Evolutionary conservation across 1,140 invertebrate genomes (phyloP), one percentile per base, ranked within the genome.

Genomic region (Drosophila dunni): DNA sequence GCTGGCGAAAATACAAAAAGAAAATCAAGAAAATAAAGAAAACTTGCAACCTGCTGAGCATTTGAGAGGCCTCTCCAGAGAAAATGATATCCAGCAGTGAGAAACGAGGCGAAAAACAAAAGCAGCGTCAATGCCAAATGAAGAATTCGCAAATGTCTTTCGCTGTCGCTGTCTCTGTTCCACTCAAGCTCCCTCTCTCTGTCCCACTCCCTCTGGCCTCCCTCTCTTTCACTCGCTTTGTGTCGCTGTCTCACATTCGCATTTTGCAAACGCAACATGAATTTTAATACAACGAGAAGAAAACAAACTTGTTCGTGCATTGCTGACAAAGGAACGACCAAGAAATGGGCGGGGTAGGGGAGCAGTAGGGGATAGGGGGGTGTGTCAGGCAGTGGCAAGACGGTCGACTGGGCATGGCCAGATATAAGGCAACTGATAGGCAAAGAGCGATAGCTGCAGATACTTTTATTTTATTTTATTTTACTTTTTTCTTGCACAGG

Each of bases 261-360:
- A 48, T 68, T 73, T 67, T 61, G 54, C 63, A 73, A 29, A 67
- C 74, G 74, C 69, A 73, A 73, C 69, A 77, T 77, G 74, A 72
- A 73, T 73, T 77, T 73, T 73, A 63, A 73, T 77, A 57, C 74
- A 72, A 53, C 54, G 15, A 66, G 36, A 66, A 42, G 56, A 63
- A 69, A 56, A 69, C 34, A 48, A 69, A 56, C 54, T 72, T 67
- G 53, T 53, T 71, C 44, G 60, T 64, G 60, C 38, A 42, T 48
- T 40, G 56, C 33, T 50, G 34, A 3, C 13, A 24, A 34, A 10
- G 51, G 34, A 29, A 4, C 38, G 24, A 5, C 48, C 36, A 38
- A 38, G 7, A 8, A 24, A 8, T 8, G 20, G 48, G 24, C 4
- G 33, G 8, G 29, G 17, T 20, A 7, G 29, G 50, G 5, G 33